A percentile compares a stretch with the other conserved stretches of the same genome.
Conservation (phyloP, 2,797 vertebrate genomes). For the Sarcoramphus papa region DNA sequence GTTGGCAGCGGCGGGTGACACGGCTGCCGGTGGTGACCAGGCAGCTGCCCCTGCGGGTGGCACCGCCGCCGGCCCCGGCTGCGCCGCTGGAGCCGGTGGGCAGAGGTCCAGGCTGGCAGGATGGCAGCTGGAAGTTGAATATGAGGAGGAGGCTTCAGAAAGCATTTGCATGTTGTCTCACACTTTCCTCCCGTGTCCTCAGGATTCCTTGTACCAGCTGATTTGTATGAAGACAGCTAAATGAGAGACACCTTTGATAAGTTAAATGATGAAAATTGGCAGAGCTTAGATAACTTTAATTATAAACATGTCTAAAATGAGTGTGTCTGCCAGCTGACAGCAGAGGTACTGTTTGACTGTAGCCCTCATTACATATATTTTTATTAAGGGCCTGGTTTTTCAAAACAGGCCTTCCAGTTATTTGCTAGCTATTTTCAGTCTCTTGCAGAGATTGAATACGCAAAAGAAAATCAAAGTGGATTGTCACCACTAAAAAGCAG, state of each 20-base stretch:
- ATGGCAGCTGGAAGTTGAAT: fast-evolving
- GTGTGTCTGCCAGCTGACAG: background rate
- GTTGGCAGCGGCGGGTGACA: background rate
- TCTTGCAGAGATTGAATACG: background rate
- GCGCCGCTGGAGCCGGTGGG: background rate
- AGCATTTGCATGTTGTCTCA: background rate
- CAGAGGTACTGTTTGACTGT: background rate
- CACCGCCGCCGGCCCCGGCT: background rate
- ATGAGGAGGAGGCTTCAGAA: background rate
- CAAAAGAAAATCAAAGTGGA: background rate
- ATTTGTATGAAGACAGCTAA: background rate
- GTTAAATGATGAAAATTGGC: background rate
- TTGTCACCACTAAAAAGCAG: background rate
- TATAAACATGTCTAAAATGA: background rate
- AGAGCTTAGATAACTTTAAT: background rate
- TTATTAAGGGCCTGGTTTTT: background rate
- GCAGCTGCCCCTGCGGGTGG: background rate
- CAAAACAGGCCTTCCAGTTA: background rate
- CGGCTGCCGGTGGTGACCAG: too few species aligned
- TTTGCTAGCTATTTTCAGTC: background rate
- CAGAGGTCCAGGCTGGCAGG: background rate
- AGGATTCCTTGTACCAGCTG: background rate
- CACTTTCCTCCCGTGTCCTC: background rate
- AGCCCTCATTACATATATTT: background rate
- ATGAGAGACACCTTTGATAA: background rate